Base-by-base conservation (phyloP, 2,888 invertebrate species). In the Troides helena region DNA sequence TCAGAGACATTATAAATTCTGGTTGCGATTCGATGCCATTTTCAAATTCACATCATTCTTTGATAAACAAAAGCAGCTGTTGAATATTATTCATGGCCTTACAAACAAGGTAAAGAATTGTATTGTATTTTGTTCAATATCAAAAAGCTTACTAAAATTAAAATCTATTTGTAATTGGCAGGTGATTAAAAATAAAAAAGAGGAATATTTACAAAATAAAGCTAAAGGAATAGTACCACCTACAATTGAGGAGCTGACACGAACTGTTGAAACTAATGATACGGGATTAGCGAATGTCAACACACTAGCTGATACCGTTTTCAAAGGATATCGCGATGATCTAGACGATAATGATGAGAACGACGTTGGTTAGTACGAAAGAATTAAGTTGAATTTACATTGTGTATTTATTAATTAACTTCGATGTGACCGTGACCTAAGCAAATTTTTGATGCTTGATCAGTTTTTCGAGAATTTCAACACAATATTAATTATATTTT, bases 311-410 rank as follows among this genome's bases (percentile, higher is more conserved):
- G 94, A 94, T 64, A 93, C 93, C 8, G 94, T 94, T 0, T 92
- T 92, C 63, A 94, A 95, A 79, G 95, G 95, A 39, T 92, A 95
- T 43, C 95, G 95, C 72, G 97, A 97, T 80, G 97, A 97, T 87
- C 90, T 97, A 74, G 97, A 97, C 80, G 95, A 94, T 68, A 95
- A 96, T 72, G 97, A 97, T 80, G 96, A 97, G 82, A 95, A 95
- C 78, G 96, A 97, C 85, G 93, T 97, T 65, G 96, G 95, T 93
- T 75, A 84, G 88, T 67, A 66, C 5, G 3, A 65, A 69, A 53
- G 2, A 50, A 7, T 23, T 14, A 30, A 0, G 12, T 21, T 23
- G 0, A 23, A 0, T n/a, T n/a, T 1, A 53, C 18, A 12, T 46
- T 12, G 46, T 17, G 2, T 2, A 46, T 53, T 14, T 50, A 0